phyloP scores from a whole-genome alignment of 2,113 vertebrate species.

The Sterrhoptilus dennistouni region DNA sequence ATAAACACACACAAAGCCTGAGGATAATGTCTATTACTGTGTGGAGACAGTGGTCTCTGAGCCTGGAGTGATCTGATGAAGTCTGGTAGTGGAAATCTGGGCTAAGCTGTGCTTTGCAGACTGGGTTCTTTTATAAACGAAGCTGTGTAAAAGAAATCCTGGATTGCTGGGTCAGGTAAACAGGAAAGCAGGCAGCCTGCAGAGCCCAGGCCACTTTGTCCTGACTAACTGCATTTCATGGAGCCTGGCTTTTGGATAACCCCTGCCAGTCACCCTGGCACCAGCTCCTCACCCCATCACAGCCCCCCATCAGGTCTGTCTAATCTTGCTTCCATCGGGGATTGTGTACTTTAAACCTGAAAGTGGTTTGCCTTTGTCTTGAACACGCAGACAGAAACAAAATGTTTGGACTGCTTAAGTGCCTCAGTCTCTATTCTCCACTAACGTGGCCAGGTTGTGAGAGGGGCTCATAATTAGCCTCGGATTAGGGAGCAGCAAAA shows the following conservation, averaged over 20 bases:
- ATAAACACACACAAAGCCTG: not conserved
- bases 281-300: not conserved
- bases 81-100: not conserved
- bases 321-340: not conserved
- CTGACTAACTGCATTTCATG: not conserved
- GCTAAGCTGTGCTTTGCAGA: conserved; percentile 4
- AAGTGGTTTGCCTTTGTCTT: not conserved
- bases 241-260: conserved; percentile 36
- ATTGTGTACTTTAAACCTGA: not conserved
- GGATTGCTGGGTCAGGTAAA: not conserved
- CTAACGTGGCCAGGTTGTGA: not conserved
- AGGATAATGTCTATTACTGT: not conserved
- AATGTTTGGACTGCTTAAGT: not conserved
- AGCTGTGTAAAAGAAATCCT: not conserved
- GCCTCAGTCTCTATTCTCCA: not conserved
- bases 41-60: not conserved
- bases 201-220: not conserved
- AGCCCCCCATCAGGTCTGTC: not conserved
- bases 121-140: conserved; percentile 1
- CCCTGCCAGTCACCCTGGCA: not conserved
- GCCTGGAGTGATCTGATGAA: conserved; percentile 10
- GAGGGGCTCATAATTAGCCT: not conserved
- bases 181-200: not conserved
- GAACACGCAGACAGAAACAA: not conserved
- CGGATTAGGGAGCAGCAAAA: not conserved